These are phyloP conservation scores for Pemphigus obesinymphae DNA, from an alignment of 1,140 invertebrate genomes.

Conservation along the genomic window DNA sequence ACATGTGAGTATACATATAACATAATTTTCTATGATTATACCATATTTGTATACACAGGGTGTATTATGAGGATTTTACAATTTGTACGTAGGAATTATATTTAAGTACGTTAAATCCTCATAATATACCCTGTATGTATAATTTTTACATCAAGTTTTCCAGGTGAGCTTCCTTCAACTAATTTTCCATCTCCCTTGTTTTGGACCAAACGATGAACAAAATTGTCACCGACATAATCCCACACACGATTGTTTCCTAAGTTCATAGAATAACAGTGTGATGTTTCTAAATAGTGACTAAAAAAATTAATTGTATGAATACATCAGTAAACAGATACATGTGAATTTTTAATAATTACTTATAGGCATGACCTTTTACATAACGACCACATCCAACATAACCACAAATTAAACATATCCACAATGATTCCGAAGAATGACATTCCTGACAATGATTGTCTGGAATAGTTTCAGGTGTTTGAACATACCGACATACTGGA, in stretches of 20 bases:
- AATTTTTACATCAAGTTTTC: conserved; percentile 46
- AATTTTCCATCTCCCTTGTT: conserved; percentile 98
- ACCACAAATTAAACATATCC: conserved; percentile 99
- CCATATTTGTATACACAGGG: background rate
- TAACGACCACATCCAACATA: conserved; percentile 94
- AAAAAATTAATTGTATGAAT: conserved; percentile 45
- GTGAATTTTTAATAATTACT: conserved; percentile 51
- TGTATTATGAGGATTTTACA: too few relatives aligned
- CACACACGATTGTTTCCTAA: conserved; percentile 93
- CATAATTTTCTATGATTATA: background rate
- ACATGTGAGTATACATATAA: background rate
- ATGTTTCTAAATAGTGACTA: conserved; percentile 88
- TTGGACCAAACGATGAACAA: conserved; percentile 92
- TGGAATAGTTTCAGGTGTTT: conserved; percentile 84
- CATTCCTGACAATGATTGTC: conserved; percentile 83
- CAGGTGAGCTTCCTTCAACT: conserved; percentile 65
- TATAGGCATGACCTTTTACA: conserved; percentile 65
- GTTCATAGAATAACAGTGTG: conserved; percentile 96
- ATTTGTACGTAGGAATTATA: too few relatives aligned
- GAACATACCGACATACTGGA: conserved; percentile 73
- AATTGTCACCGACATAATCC: conserved; percentile 96
- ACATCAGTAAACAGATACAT: background rate
- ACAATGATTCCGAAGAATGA: conserved; percentile 73
- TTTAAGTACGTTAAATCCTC: too few relatives aligned
- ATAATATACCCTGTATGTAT: too few relatives aligned